Evolutionary conservation across 1,140 invertebrate genomes (phyloP), one percentile per base, ranked within the genome.

Genomic region (Zaprionus africanus): DNA sequence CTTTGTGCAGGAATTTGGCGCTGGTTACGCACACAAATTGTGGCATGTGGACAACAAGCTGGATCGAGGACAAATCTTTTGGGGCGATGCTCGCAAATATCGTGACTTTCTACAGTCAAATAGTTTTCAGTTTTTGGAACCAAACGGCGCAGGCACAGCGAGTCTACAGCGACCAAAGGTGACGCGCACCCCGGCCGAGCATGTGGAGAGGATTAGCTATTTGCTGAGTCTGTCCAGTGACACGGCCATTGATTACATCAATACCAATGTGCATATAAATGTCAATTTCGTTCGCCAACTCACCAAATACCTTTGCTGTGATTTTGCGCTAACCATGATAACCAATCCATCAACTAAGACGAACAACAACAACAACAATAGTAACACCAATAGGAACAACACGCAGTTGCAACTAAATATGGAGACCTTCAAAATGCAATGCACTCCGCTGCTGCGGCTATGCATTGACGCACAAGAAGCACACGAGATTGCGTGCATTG

Each of bases 251-350:
- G 91, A 92, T 38, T 92, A 92, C 51, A 92, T 92, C 9, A 92
- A 84, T 62, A 92, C 91, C 24, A 92, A 92, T 75, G 91, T 92
- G 54, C 62, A 75, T 65, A 81, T 92, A 58, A 90, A 79, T 43
- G 70, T 53, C 15, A 72, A 78, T 41, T 92, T 92, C 71, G 76
- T 92, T 43, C 67, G 83, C 24, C 78, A 81, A 43, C 81, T 92
- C 36, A 92, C 91, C 11, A 85, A 80, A 79, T 91, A 81, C 38
- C 77, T 92, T 22, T 92, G 91, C 83, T 92, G 91, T 80, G 91
- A 92, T 78, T 91, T 82, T 60, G 84, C 91, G 15, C 60, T 90
- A 19, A 92, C 78, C 85, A 78, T 84, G 72, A 87, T 76, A 66
- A 69, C 57, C 28, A 60, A 69, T 43, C 7, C 41, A 78, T 70